Evolutionary conservation across 2,113 vertebrate genomes (phyloP), one percentile per base, ranked within the genome.

Genomic region (Microcebus murinus): DNA sequence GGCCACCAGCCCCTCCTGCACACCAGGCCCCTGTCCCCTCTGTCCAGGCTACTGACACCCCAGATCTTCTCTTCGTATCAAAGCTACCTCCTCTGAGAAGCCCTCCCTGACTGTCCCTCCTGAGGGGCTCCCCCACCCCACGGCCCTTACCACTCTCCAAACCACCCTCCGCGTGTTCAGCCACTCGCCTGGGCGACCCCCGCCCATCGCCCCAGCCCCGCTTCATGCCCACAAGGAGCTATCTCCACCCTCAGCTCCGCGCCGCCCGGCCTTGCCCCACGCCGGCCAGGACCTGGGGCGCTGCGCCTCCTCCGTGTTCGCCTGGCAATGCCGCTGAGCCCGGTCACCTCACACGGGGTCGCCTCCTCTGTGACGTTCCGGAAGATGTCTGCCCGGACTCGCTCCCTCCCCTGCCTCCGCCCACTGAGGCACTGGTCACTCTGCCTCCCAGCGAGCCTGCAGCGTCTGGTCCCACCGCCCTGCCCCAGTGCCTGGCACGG

Each of bases 181-280:
- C 21, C 34, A 74, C 57, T 45, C 10, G 9, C 25, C 18, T 5
- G 27, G 21, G 34, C 45, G 34, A 48, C 68, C n/a, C 25, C 80
- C 1, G 0, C 34, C 34, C 13, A 50, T n/a, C 36, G 17, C 27
- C 63, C 70, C 42, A 34, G 8, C 48, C 71, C 76, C 76, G 23
- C 31, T 39, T 45, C 57, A 39, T 2, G 20, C 14, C 81, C 52
- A 27, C 11, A 11, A 67, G 39, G 39, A 13, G n/a, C 59, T 21
- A 18, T 10, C 2, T 31, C 12, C 2, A 27, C 55, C 52, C 1
- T n/a, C 17, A 14, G 71, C 36, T 10, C 8, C 0, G 0, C n/a
- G 31, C 39, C 27, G 23, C 65, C 36, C 21, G 31, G 13, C 6
- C 14, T 73, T 6, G 8, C 61, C 11, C 0, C 3, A 29, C 12